These are phyloP conservation scores for Corydoras sp. DNA, from an alignment of 2,113 vertebrate species.

Conservation along the genomic window DNA sequence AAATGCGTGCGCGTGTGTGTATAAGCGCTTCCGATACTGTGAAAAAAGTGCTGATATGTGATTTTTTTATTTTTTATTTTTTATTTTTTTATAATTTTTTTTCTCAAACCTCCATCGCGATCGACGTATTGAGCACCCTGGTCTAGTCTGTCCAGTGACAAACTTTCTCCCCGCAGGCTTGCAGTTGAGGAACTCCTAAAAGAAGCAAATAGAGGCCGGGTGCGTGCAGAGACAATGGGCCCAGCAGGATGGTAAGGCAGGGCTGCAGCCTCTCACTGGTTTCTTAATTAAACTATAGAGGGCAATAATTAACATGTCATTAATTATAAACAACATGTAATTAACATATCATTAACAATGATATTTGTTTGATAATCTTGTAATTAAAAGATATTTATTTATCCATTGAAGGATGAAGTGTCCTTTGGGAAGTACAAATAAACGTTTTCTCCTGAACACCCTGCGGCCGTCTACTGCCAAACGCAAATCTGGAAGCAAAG, in stretches of 20 bases:
- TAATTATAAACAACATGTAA: too few relatives aligned
- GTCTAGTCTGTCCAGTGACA: background rate
- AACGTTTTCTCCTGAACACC: conserved; percentile 93
- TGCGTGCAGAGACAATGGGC: conserved; percentile 95
- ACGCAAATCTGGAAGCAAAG: conserved; percentile 54
- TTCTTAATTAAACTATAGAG: background rate
- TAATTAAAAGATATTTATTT: background rate
- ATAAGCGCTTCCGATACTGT: too few relatives aligned
- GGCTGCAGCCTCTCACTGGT: background rate
- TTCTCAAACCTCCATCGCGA: too few relatives aligned
- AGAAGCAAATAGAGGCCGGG: conserved; percentile 86
- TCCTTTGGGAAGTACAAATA: conserved; percentile 86
- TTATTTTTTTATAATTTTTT: too few relatives aligned
- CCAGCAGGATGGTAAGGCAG: conserved; percentile 87
- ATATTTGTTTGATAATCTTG: background rate
- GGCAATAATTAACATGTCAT: background rate
- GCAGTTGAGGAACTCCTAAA: conserved; percentile 91
- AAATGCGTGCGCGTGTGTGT: too few relatives aligned
- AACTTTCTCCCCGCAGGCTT: conserved; percentile 63
- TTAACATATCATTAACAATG: too few relatives aligned
- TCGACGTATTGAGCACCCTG: too few relatives aligned
- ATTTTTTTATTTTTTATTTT: too few relatives aligned
- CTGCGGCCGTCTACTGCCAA: conserved; percentile 79
- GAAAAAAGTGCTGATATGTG: too few relatives aligned
- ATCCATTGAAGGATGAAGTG: conserved; percentile 84